phyloP scores from a whole-genome alignment of 2,113 vertebrate species.

The Dermatemys mawii region DNA sequence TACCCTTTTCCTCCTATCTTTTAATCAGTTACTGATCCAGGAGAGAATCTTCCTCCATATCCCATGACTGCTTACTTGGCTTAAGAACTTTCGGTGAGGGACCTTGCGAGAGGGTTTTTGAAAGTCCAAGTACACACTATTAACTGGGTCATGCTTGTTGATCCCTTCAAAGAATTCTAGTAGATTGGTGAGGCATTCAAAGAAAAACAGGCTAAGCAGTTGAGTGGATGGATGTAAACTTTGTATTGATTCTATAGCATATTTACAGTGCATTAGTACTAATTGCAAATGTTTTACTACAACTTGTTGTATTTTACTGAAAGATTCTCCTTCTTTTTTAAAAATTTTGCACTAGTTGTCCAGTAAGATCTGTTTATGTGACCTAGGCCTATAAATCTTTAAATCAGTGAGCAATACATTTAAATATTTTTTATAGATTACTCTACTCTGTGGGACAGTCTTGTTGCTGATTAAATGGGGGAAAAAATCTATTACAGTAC shows the following conservation, averaged over 20 bases:
- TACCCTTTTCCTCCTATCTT: too few species aligned
- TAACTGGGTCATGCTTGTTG: background rate
- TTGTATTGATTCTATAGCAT: background rate
- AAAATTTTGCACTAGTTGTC: background rate
- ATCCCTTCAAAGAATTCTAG: too few species aligned
- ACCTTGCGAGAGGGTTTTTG: too few species aligned
- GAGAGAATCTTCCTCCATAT: too few species aligned
- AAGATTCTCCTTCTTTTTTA: background rate
- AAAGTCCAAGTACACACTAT: background rate
- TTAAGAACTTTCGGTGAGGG: too few species aligned
- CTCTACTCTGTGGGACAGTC: background rate
- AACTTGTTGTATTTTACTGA: constrained; percentile 19
- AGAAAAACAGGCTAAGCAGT: background rate
- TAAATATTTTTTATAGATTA: background rate
- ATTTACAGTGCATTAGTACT: background rate
- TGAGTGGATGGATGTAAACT: background rate
- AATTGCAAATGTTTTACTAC: constrained; percentile 26
- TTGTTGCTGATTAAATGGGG: background rate
- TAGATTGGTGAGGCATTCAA: background rate
- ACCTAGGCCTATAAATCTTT: background rate
- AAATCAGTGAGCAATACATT: background rate
- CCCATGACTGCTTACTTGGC: too few species aligned
- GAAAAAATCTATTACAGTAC: background rate
- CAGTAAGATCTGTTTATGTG: constrained; percentile 8
- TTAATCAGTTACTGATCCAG: too few species aligned